Conservation (phyloP, 2,888 invertebrate genomes). For the Aproaerema taeniolella region DNA sequence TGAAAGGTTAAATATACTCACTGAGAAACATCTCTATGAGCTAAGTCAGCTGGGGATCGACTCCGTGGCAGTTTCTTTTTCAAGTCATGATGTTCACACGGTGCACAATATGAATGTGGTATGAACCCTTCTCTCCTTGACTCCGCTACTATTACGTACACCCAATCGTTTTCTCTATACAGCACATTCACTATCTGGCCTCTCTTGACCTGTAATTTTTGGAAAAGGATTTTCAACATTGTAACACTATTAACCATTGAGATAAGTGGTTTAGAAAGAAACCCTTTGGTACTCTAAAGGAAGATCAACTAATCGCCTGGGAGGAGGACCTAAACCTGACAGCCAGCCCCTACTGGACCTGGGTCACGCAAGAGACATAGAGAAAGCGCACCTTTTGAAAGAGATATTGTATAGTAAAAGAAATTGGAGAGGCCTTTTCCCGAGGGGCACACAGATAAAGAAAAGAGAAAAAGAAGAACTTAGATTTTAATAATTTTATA, state of each 20-base stretch:
- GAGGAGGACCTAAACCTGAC: too few species aligned
- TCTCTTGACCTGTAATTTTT: conserved; percentile 79
- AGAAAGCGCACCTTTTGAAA: too few species aligned
- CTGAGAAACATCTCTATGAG: conserved; percentile 79
- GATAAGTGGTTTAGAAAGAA: too few species aligned
- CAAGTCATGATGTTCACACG: conserved; percentile 90
- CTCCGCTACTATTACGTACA: conserved; percentile 94
- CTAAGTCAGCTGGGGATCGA: conserved; percentile 73
- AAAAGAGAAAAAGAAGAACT: too few species aligned
- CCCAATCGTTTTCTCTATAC: conserved; percentile 98
- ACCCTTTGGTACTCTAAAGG: background rate
- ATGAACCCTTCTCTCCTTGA: conserved; percentile 95
- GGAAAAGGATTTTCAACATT: too few species aligned
- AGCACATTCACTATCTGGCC: conserved; percentile 96
- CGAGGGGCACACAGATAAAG: too few species aligned
- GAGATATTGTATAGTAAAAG: too few species aligned
- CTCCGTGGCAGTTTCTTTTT: conserved; percentile 93
- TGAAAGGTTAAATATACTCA: conserved; percentile 46
- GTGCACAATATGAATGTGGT: conserved; percentile 95
- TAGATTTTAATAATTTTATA: too few species aligned
- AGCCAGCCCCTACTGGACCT: too few species aligned
- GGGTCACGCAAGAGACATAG: too few species aligned
- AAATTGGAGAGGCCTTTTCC: too few species aligned
- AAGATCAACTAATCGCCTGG: too few species aligned
- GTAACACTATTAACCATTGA: background rate